Evolutionary conservation across 2,888 invertebrate species (phyloP).

Genomic region (Apotomis turbidana): DNA sequence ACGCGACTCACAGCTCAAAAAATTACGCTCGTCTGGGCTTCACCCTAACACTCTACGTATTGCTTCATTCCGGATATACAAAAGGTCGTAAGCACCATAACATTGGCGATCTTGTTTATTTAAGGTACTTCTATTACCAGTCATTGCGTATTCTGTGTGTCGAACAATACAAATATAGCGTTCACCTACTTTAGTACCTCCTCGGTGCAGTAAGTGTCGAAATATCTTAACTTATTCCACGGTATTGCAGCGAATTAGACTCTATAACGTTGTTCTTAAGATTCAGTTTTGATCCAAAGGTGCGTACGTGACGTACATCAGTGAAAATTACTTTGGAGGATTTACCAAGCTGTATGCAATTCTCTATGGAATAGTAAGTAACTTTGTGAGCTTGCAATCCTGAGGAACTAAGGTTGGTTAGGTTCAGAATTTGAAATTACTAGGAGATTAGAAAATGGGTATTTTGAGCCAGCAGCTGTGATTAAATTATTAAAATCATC

Average conservation of each 20-base stretch:
- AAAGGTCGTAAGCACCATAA: constrained; percentile 12
- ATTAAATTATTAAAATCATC: too few relatives aligned
- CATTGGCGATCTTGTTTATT: background rate
- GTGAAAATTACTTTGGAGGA: constrained; percentile 4
- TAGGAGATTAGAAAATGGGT: background rate
- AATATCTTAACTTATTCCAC: background rate
- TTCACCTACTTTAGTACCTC: constrained; percentile 1
- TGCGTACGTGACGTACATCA: background rate
- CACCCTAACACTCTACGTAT: background rate
- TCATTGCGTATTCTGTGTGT: constrained; percentile 12
- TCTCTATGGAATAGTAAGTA: constrained; percentile 1
- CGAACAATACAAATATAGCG: constrained; percentile 18
- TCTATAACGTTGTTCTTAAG: background rate
- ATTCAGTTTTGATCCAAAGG: background rate
- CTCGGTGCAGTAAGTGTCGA: constrained; percentile 1
- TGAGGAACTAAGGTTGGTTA: too few relatives aligned
- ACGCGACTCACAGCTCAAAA: too few relatives aligned
- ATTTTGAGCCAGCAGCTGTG: too few relatives aligned
- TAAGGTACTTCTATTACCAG: constrained; percentile 6
- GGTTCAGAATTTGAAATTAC: background rate
- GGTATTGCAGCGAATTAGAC: background rate
- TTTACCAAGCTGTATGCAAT: constrained; percentile 31
- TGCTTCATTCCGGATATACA: constrained; percentile 15
- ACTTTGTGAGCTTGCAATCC: background rate
- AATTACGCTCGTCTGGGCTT: too few relatives aligned